Conservation (phyloP, 2,797 vertebrate genomes). For the Sebastes paucispinis region DNA sequence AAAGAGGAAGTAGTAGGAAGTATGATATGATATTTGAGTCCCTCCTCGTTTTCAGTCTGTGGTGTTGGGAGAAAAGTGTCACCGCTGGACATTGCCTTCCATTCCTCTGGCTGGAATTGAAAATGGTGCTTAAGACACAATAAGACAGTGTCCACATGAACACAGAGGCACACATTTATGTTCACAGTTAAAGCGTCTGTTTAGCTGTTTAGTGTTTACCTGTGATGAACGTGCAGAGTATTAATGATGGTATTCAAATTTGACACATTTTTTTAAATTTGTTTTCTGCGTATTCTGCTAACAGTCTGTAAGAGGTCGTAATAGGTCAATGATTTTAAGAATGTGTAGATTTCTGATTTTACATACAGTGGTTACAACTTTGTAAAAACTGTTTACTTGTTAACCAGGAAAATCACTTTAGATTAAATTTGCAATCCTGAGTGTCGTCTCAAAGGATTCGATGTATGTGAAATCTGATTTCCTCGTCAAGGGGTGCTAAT, state of each 20-base stretch:
- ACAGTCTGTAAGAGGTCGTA: slow-evolving; percentile 23
- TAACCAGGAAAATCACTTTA: slow-evolving; percentile 27
- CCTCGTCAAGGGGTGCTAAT: slow-evolving; percentile 60
- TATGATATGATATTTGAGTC: slow-evolving; percentile 14
- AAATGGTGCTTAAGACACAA: slow-evolving; percentile 72
- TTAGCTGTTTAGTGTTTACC: slow-evolving; percentile 53
- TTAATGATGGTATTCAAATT: slow-evolving; percentile 22
- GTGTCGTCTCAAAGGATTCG: slow-evolving; percentile 24
- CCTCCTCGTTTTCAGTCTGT: slow-evolving; percentile 31
- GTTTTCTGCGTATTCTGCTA: slow-evolving; percentile 15
- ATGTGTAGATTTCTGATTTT: slow-evolving; percentile 33
- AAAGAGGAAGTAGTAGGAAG: slow-evolving; percentile 19
- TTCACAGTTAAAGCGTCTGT: slow-evolving; percentile 26
- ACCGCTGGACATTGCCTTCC: slow-evolving; percentile 65
- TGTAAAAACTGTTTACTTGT: slow-evolving; percentile 5
- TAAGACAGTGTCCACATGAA: slow-evolving; percentile 57
- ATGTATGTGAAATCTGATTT: slow-evolving; percentile 41
- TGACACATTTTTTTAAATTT: slow-evolving; percentile 17
- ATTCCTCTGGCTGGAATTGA: slow-evolving; percentile 57
- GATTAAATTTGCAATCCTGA: slow-evolving; percentile 29
- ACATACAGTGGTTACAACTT: slow-evolving; percentile 24
- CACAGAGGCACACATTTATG: slow-evolving; percentile 40
- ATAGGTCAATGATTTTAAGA: slow-evolving; percentile 41
- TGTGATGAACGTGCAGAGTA: slow-evolving; percentile 31
- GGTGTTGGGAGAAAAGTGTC: slow-evolving; percentile 42